Evolutionary conservation across 2,113 vertebrate genomes (phyloP), one percentile per base, ranked within the genome.

Genomic region (Coturnix japonica): DNA sequence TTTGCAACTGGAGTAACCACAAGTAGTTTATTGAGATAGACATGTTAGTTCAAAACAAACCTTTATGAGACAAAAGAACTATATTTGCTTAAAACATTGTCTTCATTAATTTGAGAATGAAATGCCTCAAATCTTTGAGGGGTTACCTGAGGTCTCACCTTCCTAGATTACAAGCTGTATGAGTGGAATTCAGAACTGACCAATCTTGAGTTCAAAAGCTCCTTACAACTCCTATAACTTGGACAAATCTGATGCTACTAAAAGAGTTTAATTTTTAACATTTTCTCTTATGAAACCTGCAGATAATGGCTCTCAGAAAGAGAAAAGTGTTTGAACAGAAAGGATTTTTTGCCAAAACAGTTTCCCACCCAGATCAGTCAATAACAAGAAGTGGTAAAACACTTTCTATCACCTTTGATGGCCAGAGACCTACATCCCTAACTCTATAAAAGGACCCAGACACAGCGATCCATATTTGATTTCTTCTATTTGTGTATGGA

Each of bases 181-280:
- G 10, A 28, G 64, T 72, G 30, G 16, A 84, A 72, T 2, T 0
- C 26, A 30, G 64, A 71, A 70, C 0, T n/a, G 13, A 72, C 26
- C 5, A 0, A 4, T 67, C 20, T 35, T 90, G 8, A 53, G 6
- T 86, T 75, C 25, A 23, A 81, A 89, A 86, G 7, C 3, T 61
- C 20, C 66, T 82, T 43, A 60, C 9, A 57, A 7, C 33, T 80
- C 13, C 67, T 87, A 23, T 18, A 44, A 47, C 49, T 60, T 73
- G 21, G 61, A 22, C 17, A 49, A 25, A 25, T 61, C 30, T 51
- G 16, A 5, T 67, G 37, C 31, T 76, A 21, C 19, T 72, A 49
- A 61, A 90, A 67, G 2, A 66, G 8, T 57, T 79, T 53, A 15
- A 67, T 64, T 25, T 56, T 35, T 51, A 14, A 25, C 21, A 39